Base-by-base conservation (phyloP, 92 coral and sea anemone species). In the Nematostella vectensis region DNA sequence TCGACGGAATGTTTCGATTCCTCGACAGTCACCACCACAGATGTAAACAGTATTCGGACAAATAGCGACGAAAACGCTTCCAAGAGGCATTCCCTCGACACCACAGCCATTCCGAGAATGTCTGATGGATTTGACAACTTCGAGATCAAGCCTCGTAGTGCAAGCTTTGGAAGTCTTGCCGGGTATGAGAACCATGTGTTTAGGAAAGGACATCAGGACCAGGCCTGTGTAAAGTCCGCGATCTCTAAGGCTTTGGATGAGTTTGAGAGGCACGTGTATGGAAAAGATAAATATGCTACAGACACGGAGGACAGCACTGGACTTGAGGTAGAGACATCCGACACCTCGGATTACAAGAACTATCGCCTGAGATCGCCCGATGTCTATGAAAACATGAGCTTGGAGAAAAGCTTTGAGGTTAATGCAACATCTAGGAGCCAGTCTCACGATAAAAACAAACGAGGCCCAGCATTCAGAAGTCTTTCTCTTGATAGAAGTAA, bases 301-400 rank as follows among this genome's bases (percentile, higher is more conserved):
- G 21, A 45, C 18, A 45, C 12, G 4, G 4, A 6, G 4, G 4
- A 4, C 4, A 45, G 51, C 18, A 11, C 23, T 45, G 21, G 51
- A 4, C 18, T 6, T 4, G 51, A 45, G 51, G 21, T 6, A 4
- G 8, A 33, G 40, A 33, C 40, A 6, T 33, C 40, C 8, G 51
- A 45, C 18, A 8, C 11, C 9, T 28, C 38, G 15, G 40, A 44
- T 11, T 29, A 26, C 24, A 57, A 42, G 27, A 54, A 52, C 9
- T 6, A 18, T 20, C 25, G 45, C 4, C 47, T 24, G 31, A 37
- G 27, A 19, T 65, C 71, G 4, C 17, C 29, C 10, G 39, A 54
- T 16, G 52, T 25, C 37, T 66, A 66, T 40, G 72, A 66, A 42
- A 55, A 66, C 20, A 66, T 66, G 72, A 51, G 28, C 13, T 48